Evolutionary conservation across 2,797 vertebrate genomes (phyloP), one percentile per base, ranked within the genome.

Genomic region (Bovichtus diacanthus): DNA sequence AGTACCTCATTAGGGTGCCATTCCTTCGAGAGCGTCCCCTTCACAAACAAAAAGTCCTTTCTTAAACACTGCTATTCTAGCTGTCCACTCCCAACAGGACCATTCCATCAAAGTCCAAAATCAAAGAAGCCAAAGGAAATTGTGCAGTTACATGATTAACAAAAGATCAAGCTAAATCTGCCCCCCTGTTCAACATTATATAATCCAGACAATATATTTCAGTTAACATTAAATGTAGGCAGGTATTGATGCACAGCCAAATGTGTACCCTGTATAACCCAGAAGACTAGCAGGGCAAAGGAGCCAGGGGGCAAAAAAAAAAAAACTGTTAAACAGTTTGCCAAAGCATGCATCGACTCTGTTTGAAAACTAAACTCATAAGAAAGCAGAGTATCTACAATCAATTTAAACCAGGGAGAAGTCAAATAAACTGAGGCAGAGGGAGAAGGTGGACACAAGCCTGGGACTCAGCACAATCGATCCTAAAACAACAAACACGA

Each of bases 1-100:
- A 92, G 91, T 76, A 88, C 90, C 90, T 95, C 94, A 94, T 96
- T 94, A 93, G 90, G 87, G 91, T 90, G 92, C 92, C 89, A 21
- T 87, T 82, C 88, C 70, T 75, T 72, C 91, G 78, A 82, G 85
- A 83, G 87, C 76, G 90, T 92, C 90, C 89, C 88, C 82, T 92
- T 92, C 85, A 92, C 87, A 84, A 82, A 95, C 93, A 95, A 95
- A 93, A 85, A 69, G 62, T 53, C 69, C 54, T 71, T 85, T 84
- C 74, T 84, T 77, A 79, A 74, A 80, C 56, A 38, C 53, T 44
- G 54, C 82, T 46, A 77, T 74, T 84, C 51, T 38, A 49, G 29
- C 67, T 34, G 68, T 68, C 74, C 55, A 59, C 64, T 70, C 46
- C 53, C 54, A 67, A 71, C 54, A 50, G 41, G 39, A 74, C 31